Conservation (phyloP, 2,113 vertebrate genomes). For the Rhinichthys klamathensis region DNA sequence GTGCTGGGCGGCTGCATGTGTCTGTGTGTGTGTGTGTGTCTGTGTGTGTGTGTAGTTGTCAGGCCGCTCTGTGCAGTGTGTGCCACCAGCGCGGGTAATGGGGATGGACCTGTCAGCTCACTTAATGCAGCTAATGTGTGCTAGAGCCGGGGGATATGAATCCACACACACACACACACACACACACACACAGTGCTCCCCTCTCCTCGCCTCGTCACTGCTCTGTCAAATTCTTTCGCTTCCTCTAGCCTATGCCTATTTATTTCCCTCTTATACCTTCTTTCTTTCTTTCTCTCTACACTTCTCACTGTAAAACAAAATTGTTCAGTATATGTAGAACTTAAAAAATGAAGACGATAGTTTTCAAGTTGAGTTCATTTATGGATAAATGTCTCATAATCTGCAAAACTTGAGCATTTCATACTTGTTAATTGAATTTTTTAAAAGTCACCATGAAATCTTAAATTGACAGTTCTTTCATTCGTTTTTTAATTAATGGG, state of each 20-base stretch:
- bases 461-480: too few species aligned
- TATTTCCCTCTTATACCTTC: conserved; percentile 52
- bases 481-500: too few species aligned
- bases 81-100: conserved; percentile 79
- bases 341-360: background rate
- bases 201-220: conserved; percentile 53
- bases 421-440: background rate
- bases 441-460: too few species aligned
- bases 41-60: conserved; percentile 55
- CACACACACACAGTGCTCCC: conserved; percentile 65
- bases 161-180: conserved; percentile 71
- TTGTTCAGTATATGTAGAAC: background rate
- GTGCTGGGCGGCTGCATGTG: conserved; percentile 28
- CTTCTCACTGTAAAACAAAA: background rate
- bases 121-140: conserved; percentile 85
- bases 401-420: background rate
- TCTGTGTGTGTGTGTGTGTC: conserved; percentile 53
- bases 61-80: conserved; percentile 57
- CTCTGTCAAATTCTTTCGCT: conserved; percentile 58
- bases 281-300: conserved; percentile 46
- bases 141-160: conserved; percentile 78
- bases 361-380: background rate
- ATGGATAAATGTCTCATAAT: background rate
- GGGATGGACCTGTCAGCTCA: conserved; percentile 82
- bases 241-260: conserved; percentile 63